Percentiles rank a stretch among this genome's conserved stretches.
Conservation (phyloP, 1,140 invertebrate species). For the Linepithema humile region DNA sequence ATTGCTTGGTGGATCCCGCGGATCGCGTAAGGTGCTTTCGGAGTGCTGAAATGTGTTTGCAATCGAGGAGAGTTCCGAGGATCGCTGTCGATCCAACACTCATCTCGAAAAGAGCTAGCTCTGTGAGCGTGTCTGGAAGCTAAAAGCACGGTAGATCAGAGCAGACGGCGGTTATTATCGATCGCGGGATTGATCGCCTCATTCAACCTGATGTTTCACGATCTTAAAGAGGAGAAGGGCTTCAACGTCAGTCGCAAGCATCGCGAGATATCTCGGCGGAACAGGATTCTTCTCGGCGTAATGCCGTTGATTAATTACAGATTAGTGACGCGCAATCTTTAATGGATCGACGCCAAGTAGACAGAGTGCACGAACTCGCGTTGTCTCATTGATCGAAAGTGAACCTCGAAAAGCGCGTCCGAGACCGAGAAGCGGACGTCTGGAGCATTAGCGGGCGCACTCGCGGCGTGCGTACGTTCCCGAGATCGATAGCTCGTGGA, state of each 20-base stretch:
- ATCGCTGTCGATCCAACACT: neutral
- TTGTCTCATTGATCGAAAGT: slow-evolving; percentile 26
- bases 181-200: neutral
- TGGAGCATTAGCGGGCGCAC: slow-evolving; percentile 39
- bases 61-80: neutral
- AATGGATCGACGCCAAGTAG: slow-evolving; percentile 24
- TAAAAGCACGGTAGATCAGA: neutral
- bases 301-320: neutral
- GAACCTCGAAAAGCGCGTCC: slow-evolving; percentile 22
- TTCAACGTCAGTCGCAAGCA: neutral
- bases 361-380: neutral
- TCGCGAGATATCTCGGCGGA: neutral
- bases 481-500: slow-evolving; percentile 49
- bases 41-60: slow-evolving; percentile 29
- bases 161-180: neutral
- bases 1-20: neutral
- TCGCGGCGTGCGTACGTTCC: slow-evolving; percentile 48
- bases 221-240: neutral
- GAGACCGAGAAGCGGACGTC: slow-evolving; percentile 37
- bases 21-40: neutral
- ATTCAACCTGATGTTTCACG: neutral
- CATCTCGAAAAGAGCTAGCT: neutral
- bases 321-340: slow-evolving; percentile 3
- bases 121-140: no score
- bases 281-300: neutral